Evolutionary conservation across 2,113 vertebrate genomes (phyloP).

Genomic region (Dipodomys merriami): DNA sequence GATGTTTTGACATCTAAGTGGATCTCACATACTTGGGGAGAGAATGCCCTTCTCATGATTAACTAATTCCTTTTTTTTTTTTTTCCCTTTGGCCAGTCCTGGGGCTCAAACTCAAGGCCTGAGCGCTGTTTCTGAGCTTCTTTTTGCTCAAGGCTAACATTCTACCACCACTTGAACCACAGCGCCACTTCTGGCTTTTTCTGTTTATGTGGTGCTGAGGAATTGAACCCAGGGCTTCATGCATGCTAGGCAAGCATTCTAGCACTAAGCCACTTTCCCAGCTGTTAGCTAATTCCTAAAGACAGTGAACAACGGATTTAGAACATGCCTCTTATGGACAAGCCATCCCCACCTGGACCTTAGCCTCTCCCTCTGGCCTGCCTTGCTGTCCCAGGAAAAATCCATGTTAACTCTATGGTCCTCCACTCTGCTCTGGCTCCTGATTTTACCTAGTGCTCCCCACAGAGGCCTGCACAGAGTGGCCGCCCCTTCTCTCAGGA

Average conservation of each 20-base stretch:
- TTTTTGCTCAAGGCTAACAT: no score
- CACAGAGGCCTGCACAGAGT: rapidly evolving
- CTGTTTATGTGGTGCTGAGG: no score
- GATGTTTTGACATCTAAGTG: neutral
- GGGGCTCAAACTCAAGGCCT: no score
- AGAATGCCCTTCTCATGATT: neutral
- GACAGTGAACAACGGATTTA: neutral
- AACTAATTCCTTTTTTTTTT: neutral
- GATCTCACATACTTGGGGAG: neutral
- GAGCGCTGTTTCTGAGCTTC: no score
- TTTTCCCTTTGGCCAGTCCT: no score
- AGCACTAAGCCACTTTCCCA: no score
- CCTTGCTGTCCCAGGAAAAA: neutral
- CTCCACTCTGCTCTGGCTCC: neutral
- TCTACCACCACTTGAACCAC: no score
- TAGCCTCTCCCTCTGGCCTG: neutral
- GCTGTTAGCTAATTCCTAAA: neutral
- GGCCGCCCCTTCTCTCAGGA: neutral
- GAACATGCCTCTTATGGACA: neutral
- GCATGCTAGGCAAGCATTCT: no score
- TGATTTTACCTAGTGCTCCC: neutral
- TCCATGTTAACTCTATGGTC: neutral
- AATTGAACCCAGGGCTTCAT: no score
- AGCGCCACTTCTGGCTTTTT: no score
- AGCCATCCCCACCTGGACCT: rapidly evolving